A percentile compares a stretch with the other conserved stretches of the same genome.
Evolutionary conservation across 2,888 invertebrate species (phyloP).

Genomic region (Trachelus tabidus): DNA sequence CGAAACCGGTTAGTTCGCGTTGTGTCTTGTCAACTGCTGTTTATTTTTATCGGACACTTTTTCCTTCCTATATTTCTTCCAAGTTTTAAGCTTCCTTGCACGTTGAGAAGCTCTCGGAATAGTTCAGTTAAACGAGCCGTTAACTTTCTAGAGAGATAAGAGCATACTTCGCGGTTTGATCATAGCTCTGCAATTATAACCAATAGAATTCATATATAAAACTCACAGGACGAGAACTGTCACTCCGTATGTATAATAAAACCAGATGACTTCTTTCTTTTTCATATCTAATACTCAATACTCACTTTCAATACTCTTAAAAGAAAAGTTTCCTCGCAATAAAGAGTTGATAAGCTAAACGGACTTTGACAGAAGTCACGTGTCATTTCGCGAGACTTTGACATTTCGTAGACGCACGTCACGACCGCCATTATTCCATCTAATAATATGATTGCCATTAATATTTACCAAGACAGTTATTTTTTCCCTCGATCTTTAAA

Average conservation of each 20-base stretch:
- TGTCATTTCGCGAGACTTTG: not conserved
- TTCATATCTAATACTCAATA: too few species aligned
- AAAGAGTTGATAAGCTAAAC: not conserved
- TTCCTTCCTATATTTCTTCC: not conserved
- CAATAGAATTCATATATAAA: not conserved
- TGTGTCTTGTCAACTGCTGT: not conserved
- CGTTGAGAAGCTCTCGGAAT: not conserved
- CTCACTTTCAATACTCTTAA: not conserved
- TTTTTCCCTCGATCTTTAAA: not conserved
- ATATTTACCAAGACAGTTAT: not conserved
- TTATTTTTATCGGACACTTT: not conserved
- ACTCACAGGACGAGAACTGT: conserved; percentile 4
- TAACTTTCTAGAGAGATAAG: not conserved
- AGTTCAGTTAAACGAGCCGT: not conserved
- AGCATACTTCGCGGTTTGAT: not conserved
- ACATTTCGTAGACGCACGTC: not conserved
- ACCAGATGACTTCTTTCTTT: not conserved
- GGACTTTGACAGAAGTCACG: not conserved
- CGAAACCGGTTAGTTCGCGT: not conserved
- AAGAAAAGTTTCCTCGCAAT: not conserved
- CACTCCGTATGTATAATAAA: not conserved
- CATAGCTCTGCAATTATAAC: not conserved
- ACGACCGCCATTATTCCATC: not conserved
- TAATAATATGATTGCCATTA: not conserved
- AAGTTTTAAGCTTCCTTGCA: not conserved